A percentile compares a stretch with the other conserved stretches of the same genome.
phyloP scores from a whole-genome alignment of 1,140 invertebrate genomes.

The Halyomorpha halys region DNA sequence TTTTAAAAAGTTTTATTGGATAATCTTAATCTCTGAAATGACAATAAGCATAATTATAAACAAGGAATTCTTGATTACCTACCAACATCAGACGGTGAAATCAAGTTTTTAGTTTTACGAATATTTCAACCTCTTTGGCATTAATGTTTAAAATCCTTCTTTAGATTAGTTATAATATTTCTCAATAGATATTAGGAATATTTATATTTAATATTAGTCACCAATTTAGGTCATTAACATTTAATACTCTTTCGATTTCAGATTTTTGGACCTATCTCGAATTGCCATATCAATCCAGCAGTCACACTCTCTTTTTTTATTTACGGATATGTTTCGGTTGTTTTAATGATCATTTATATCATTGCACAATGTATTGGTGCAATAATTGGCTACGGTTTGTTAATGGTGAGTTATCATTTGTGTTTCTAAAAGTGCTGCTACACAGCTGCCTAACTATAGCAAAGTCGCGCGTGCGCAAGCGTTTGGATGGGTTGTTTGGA shows the following conservation, averaged over 20 bases:
- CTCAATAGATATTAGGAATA: not conserved
- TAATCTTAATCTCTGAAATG: too few species aligned
- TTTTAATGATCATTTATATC: constrained; percentile 40
- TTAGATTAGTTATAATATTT: not conserved
- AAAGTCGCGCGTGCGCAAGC: not conserved
- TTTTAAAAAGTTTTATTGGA: too few species aligned
- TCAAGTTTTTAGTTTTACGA: not conserved
- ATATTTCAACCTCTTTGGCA: not conserved
- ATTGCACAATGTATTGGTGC: constrained; percentile 40
- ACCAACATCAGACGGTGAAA: too few species aligned
- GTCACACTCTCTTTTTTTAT: constrained; percentile 41
- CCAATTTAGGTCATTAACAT: not conserved
- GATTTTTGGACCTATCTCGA: constrained; percentile 35
- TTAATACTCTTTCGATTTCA: constrained; percentile 26
- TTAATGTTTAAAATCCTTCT: too few species aligned
- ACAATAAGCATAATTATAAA: too few species aligned
- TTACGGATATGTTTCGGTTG: constrained; percentile 39
- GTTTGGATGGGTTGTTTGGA: too few species aligned
- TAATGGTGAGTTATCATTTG: constrained; percentile 28
- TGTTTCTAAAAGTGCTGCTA: not conserved
- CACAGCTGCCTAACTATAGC: not conserved
- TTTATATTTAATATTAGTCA: not conserved
- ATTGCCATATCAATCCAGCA: constrained; percentile 42
- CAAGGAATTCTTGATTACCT: too few species aligned
- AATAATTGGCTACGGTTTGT: constrained; percentile 31